phyloP scores from a whole-genome alignment of 1,140 invertebrate genomes.

The Neuroterus valhalla region DNA sequence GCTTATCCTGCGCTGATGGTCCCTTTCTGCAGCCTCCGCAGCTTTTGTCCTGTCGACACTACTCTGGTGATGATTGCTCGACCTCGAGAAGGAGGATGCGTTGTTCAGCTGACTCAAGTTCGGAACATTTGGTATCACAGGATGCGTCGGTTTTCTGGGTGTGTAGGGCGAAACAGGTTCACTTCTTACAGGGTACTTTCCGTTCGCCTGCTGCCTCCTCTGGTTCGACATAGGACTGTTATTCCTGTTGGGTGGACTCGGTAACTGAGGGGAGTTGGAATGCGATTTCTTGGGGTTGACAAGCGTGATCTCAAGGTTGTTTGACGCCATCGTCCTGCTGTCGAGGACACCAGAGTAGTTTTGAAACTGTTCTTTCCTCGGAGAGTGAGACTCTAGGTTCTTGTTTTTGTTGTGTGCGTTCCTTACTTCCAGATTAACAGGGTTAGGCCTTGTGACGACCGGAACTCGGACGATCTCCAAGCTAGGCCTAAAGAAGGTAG shows the following conservation, averaged over 20 bases:
- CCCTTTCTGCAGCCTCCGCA: slow-evolving; percentile 38
- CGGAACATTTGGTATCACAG: slow-evolving; percentile 70
- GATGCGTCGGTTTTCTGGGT: slow-evolving; percentile 63
- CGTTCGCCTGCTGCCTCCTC: slow-evolving; percentile 54
- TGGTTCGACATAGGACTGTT: slow-evolving; percentile 51
- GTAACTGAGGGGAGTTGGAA: slow-evolving; percentile 38
- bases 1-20: slow-evolving; percentile 57
- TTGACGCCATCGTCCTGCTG: slow-evolving; percentile 69
- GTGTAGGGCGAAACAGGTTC: slow-evolving; percentile 70
- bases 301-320: slow-evolving; percentile 72
- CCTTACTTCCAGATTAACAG: slow-evolving; percentile 65
- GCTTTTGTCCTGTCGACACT: slow-evolving; percentile 68
- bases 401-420: slow-evolving; percentile 38
- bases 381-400: slow-evolving; percentile 38
- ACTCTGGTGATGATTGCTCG: slow-evolving; percentile 51
- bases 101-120: slow-evolving; percentile 70
- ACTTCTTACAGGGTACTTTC: slow-evolving; percentile 61
- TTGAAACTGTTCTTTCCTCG: slow-evolving; percentile 51
- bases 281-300: slow-evolving; percentile 66
- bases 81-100: slow-evolving; percentile 47
- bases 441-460: slow-evolving; percentile 69
- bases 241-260: slow-evolving; percentile 60
- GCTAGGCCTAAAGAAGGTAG: slow-evolving; percentile 63
- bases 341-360: slow-evolving; percentile 66
- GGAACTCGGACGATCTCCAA: slow-evolving; percentile 72